Base-by-base conservation (phyloP, 2,797 vertebrate species). In the Mycteria americana region DNA sequence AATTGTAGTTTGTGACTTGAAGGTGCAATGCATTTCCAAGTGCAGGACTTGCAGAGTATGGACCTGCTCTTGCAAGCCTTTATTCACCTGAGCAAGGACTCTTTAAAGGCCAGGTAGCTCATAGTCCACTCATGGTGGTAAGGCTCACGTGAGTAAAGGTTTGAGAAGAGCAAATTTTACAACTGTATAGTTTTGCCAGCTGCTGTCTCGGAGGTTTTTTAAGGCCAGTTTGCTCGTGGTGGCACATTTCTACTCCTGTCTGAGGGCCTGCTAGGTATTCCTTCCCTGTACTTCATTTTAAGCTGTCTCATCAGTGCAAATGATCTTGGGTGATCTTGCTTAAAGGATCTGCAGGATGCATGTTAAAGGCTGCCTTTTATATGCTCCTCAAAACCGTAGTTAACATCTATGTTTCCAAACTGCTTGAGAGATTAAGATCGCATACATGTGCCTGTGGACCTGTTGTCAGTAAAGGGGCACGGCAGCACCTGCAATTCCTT, bases 271-370 rank as follows among this genome's bases (percentile, higher is more conserved):
- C 33, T 64, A 72, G 28, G 14, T 85, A 14, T 83, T 73, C 25
- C n/a, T 92, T 85, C 68, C 48, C 39, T 68, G 43, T 30, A 51
- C n/a, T 65, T 91, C 9, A 50, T 84, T 83, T 88, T 60, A 75
- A 92, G 46, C 43, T 92, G 54, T 64, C 27, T 86, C 35, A 54
- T 57, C 18, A 37, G 39, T 63, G 41, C 46, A 84, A 68, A 62
- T 31, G 39, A n/a, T 84, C 62, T n/a, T 39, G 67, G 67, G 60
- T 77, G 48, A 69, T 78, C 65, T 65, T 43, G 69, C 30, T 78
- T 59, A 43, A 82, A 37, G 31, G 37, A 68, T 43, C 57, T 78
- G 35, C 27, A 59, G 77, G 31, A 37, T 74, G 30, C 35, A 8
- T 60, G 23, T 73, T 69, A 85, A 87, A 78, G 63, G n/a, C 56